These are phyloP conservation scores for Philopedon plagiatum DNA, from an alignment of 2,888 invertebrate species.

Conservation along the genomic window DNA sequence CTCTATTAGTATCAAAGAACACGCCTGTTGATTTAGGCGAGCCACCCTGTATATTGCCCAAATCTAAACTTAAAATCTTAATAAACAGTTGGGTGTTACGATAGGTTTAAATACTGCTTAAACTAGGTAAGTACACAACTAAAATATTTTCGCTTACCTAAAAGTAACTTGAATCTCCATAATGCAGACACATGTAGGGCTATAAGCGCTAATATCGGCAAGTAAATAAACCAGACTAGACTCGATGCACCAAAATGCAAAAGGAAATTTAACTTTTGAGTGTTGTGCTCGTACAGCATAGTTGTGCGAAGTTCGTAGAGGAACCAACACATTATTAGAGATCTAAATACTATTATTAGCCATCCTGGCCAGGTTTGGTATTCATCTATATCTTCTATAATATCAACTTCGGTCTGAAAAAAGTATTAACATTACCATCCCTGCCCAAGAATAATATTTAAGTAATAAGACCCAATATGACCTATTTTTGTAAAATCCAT, in stretches of 20 bases:
- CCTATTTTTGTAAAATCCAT: no score
- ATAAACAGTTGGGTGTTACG: no score
- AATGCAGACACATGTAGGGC: constrained; percentile 93
- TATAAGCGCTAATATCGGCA: constrained; percentile 94
- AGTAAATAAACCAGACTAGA: constrained; percentile 97
- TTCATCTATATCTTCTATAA: constrained; percentile 96
- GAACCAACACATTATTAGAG: constrained; percentile 92
- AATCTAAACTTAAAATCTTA: no score
- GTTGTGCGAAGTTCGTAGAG: constrained; percentile 82
- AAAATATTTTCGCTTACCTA: constrained; percentile 75
- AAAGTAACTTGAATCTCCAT: constrained; percentile 94
- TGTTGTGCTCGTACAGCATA: constrained; percentile 85
- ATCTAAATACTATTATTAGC: constrained; percentile 89
- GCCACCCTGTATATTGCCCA: no score
- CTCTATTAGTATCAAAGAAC: no score
- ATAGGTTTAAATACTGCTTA: no score
- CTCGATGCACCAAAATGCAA: constrained; percentile 98
- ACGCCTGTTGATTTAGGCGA: no score
- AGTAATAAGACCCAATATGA: no score
- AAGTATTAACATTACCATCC: no score
- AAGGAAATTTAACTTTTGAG: constrained; percentile 90
- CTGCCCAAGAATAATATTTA: no score
- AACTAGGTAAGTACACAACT: background rate
- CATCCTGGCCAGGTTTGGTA: constrained; percentile 99
- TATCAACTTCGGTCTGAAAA: constrained; percentile 94